Base-by-base conservation (phyloP, 2,888 invertebrate species). In the Archips xylosteana region DNA sequence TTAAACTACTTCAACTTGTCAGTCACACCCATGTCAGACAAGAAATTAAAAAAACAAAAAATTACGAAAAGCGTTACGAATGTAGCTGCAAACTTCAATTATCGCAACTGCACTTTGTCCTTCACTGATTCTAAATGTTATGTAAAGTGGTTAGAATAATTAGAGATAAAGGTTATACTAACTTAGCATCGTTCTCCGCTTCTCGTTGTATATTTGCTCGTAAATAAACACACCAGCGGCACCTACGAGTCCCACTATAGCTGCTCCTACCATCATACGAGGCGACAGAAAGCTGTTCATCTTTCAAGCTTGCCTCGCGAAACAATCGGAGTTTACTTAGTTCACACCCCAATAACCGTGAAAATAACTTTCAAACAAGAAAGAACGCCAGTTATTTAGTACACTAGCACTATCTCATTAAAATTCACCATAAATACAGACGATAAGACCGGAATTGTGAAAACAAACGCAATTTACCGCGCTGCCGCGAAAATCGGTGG, bases 161-260 rank as follows among this genome's bases (percentile, higher is more conserved):
- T 69, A 75, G 54, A 63, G 61, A 54, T 9, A 64, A 42, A 73
- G 64, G 57, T 65, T 62, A 57, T 76, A 85, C 88, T 86, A 79
- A 94, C 95, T 91, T 78, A 95, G 78, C 92, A 94, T 91, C 10
- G 92, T 82, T 79, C 94, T 85, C 47, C 92, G 80, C 77, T 92
- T 94, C 78, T 94, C 94, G 32, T 92, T 94, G 74, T 94, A 93
- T 0, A 94, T 85, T 76, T 94, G 94, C 80, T 94, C 94, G 73
- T 94, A 92, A 69, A 95, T 89, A 80, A 92, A 94, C 73, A 94
- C 88, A 2, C 95, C 94, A 49, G 94, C 94, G 1, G 95, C 95
- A 2, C 94, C 93, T 0, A 95, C 92, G 0, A 95, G 86, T 4
- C 95, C 95, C 0, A 94, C 92, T 0, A 95, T 87, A 32, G 95